These are phyloP conservation scores for Bathynomus jamesi DNA, from an alignment of 1,140 invertebrate genomes.

Conservation along the genomic window DNA sequence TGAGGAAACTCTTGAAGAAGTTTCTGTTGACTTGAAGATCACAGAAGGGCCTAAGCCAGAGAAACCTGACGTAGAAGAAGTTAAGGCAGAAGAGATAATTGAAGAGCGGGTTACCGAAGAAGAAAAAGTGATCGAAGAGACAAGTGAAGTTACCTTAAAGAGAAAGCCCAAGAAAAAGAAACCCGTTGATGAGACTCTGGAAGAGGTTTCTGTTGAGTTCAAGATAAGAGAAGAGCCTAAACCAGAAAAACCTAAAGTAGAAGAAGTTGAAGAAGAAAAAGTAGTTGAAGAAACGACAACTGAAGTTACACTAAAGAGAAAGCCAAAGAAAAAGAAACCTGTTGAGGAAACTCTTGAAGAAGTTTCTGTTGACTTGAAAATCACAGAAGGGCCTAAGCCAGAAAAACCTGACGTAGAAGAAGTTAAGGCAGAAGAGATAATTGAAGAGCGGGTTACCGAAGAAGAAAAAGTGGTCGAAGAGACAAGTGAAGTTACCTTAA, in stretches of 20 bases:
- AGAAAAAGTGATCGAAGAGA: conserved; percentile 12
- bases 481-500: conserved; percentile 39
- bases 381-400: conserved; percentile 7
- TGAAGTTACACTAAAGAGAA: conserved; percentile 11
- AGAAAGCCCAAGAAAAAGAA: conserved; percentile 19
- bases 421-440: conserved; percentile 33
- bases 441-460: conserved; percentile 19
- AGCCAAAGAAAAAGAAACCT: conserved; percentile 20
- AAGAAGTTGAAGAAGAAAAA: conserved; percentile 25
- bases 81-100: too few relatives aligned
- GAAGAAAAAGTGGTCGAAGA: conserved; percentile 40
- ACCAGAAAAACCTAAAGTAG: conserved; percentile 25
- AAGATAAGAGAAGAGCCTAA: conserved; percentile 35
- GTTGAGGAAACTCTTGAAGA: not conserved
- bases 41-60: too few relatives aligned
- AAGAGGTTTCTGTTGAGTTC: conserved; percentile 36
- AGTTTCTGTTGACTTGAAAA: not conserved
- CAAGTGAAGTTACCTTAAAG: conserved; percentile 9
- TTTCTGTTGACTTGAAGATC: too few relatives aligned
- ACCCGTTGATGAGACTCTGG: conserved; percentile 2
- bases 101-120: too few relatives aligned
- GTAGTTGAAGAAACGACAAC: too few relatives aligned
- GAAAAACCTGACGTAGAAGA: conserved; percentile 29
- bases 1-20: too few relatives aligned
- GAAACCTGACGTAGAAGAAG: too few relatives aligned